Percentiles rank a stretch among this genome's conserved stretches.
phyloP scores from a whole-genome alignment of 2,797 vertebrate genomes.

The Hirundo rustica region DNA sequence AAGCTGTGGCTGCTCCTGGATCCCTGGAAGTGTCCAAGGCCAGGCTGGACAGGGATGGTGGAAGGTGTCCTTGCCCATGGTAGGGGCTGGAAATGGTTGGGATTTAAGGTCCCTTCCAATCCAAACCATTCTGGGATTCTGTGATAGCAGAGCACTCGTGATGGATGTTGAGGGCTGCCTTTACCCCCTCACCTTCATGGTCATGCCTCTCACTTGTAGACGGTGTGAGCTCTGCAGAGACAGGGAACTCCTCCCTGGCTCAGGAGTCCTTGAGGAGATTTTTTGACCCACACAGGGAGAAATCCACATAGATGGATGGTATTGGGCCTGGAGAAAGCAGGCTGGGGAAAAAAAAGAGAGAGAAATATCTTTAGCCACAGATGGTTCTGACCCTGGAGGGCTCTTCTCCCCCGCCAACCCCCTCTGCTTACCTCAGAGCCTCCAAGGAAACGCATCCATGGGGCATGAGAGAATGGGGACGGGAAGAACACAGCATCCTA shows the following conservation, averaged over 20 bases:
- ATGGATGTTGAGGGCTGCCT: neutral
- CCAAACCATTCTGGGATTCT: neutral
- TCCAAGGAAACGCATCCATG: neutral
- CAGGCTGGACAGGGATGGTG: fast-evolving
- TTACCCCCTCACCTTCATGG: neutral
- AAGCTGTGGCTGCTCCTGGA: neutral
- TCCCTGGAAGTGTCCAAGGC: neutral
- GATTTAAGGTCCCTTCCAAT: neutral
- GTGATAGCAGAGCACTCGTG: neutral
- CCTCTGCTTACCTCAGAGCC: neutral
- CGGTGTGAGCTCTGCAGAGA: neutral
- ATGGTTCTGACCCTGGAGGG: neutral
- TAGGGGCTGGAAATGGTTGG: neutral
- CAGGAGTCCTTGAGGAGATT: neutral
- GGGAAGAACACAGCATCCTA: neutral
- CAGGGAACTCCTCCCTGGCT: neutral
- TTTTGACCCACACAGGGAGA: neutral
- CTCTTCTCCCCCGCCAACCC: neutral
- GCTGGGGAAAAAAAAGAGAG: neutral
- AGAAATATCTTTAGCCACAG: neutral
- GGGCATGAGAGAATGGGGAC: neutral
- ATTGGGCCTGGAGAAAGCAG: neutral
- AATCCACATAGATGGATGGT: neutral
- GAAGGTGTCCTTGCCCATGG: neutral
- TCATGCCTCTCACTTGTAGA: fast-evolving